Base-by-base conservation (phyloP, 2,797 vertebrate species). In the Zalophus californianus region DNA sequence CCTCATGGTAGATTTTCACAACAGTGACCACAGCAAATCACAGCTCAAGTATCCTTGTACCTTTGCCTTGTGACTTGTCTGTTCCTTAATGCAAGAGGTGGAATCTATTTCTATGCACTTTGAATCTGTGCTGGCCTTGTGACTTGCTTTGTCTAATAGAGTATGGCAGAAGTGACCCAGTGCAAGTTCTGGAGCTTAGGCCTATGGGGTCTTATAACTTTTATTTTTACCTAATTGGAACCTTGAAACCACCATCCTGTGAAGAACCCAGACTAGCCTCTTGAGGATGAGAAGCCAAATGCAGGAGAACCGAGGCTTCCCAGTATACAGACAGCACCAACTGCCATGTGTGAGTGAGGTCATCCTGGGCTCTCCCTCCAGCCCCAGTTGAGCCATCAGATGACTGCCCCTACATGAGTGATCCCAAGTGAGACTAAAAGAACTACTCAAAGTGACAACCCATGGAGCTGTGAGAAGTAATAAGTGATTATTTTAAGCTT, bases 71-170 rank as follows among this genome's bases (percentile, higher is more conserved):
- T 84, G 56, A 73, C 16, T 32, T 62, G 38, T 35, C 18, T 29
- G 9, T 4, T 56, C 20, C 56, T 78, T n/a, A 54, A 70, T 62
- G 16, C 15, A 83, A 62, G 52, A 86, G 14, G 20, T 72, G 25
- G 25, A 44, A 44, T 72, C 25, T 93, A 18, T 66, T 75, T 95
- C n/a, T 54, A 70, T 1, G n/a, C 5, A 21, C 7, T 23, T 60
- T 77, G 77, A 6, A 16, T 66, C n/a, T 82, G 18, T 27, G 10
- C 15, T 79, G 77, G 77, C 7, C 41, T 89, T 48, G 29, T 78
- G 44, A 87, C 7, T 92, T 92, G 25, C n/a, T 92, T 68, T 89
- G 50, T 84, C 41, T 29, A 83, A 80, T 5, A 77, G 35, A 58
- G 18, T 38, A 5, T 92, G 73, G 58, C 27, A 32, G 8, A 90